Evolutionary conservation across 2,888 invertebrate genomes (phyloP).

Genomic region (Blera fallax): DNA sequence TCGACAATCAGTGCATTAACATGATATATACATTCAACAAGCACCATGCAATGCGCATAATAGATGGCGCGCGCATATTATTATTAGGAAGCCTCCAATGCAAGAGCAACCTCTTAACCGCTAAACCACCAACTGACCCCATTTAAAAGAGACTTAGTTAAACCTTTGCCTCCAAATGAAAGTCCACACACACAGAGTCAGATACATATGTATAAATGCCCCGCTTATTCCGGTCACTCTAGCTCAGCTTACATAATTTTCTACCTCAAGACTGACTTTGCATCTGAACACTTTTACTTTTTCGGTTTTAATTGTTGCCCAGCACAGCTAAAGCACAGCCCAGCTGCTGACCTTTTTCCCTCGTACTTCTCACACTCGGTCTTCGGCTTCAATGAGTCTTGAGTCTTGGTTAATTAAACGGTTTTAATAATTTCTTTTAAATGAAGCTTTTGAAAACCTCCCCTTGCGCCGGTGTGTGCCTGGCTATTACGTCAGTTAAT

Average conservation of each 20-base stretch:
- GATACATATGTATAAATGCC: background rate
- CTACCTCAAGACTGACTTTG: background rate
- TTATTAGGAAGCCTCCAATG: background rate
- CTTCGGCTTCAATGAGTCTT: conserved; percentile 37
- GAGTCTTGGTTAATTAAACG: conserved; percentile 65
- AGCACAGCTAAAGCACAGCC: background rate
- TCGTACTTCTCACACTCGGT: background rate
- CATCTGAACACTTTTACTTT: conserved; percentile 64
- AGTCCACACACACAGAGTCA: background rate
- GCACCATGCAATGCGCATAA: conserved; percentile 2
- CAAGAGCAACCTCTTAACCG: conserved; percentile 4
- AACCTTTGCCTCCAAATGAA: conserved; percentile 58
- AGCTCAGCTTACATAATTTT: conserved; percentile 31
- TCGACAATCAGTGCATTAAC: background rate
- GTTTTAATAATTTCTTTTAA: conserved; percentile 49
- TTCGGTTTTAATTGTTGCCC: conserved; percentile 52
- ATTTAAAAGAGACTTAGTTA: conserved; percentile 16
- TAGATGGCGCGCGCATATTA: background rate
- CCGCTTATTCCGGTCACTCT: conserved; percentile 22
- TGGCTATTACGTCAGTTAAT: conserved; percentile 63
- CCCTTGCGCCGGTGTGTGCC: conserved; percentile 1
- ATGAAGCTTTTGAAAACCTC: conserved; percentile 24
- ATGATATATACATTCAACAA: background rate
- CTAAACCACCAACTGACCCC: conserved; percentile 32
- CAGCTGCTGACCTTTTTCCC: conserved; percentile 51